phyloP scores from a whole-genome alignment of 2,888 invertebrate genomes.

The Carpatolechia fugitivella region DNA sequence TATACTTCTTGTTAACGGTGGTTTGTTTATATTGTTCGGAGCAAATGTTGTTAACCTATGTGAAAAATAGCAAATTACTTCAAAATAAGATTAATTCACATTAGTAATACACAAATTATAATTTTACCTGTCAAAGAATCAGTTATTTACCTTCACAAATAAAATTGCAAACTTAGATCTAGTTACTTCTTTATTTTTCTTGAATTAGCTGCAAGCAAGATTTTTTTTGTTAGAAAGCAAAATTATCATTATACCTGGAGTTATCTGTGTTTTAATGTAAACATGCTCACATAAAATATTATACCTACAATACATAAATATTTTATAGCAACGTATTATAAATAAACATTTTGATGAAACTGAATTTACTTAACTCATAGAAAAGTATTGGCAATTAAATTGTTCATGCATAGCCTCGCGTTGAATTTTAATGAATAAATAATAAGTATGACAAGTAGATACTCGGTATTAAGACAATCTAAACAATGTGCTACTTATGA shows the following conservation, averaged over 20 bases:
- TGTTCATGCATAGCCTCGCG: background rate
- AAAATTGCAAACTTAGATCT: conserved; percentile 6
- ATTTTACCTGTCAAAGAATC: background rate
- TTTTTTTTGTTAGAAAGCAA: background rate
- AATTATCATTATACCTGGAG: background rate
- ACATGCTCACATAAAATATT: too few relatives aligned
- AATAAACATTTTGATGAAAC: too few relatives aligned
- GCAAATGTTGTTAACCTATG: conserved; percentile 55
- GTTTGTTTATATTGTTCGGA: conserved; percentile 39
- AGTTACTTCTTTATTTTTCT: conserved; percentile 9
- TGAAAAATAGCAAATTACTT: background rate
- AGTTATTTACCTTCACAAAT: conserved; percentile 6
- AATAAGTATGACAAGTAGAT: background rate
- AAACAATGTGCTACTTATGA: background rate
- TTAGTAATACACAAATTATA: background rate
- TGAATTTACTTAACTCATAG: too few relatives aligned
- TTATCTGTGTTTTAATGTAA: too few relatives aligned
- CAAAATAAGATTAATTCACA: background rate
- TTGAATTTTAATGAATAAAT: conserved; percentile 2
- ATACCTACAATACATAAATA: too few relatives aligned
- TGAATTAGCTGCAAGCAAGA: conserved; percentile 16
- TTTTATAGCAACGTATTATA: too few relatives aligned
- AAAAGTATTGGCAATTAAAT: background rate
- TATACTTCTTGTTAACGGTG: conserved; percentile 49
- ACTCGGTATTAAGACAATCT: background rate